Percentiles rank a stretch among this genome's conserved stretches.
Evolutionary conservation across 1,140 invertebrate species (phyloP).

Genomic region (Drosophila punjabiensis): DNA sequence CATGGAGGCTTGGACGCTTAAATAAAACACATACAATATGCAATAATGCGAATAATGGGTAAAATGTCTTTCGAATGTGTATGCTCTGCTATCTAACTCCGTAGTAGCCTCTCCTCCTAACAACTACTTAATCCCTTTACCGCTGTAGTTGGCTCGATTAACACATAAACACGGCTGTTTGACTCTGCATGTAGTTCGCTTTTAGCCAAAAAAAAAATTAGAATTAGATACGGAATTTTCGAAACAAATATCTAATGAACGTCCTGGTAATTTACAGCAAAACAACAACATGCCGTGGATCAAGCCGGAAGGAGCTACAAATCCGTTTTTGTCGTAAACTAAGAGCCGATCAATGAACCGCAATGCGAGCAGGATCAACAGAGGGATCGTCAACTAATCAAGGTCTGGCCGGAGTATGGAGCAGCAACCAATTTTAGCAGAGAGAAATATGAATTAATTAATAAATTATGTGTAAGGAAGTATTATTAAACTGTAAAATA

Average conservation of each 20-base stretch:
- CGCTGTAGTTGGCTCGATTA: conserved; percentile 11
- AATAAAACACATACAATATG: conserved; percentile 83
- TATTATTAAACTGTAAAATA: conserved; percentile 83
- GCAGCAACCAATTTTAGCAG: conserved; percentile 43
- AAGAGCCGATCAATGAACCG: conserved; percentile 16
- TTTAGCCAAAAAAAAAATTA: background rate
- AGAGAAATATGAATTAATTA: conserved; percentile 71
- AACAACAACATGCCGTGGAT: conserved; percentile 85
- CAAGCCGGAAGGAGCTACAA: conserved; percentile 83
- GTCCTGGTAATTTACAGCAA: conserved; percentile 57
- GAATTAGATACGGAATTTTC: background rate
- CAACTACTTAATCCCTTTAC: conserved; percentile 13
- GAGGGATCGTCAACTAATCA: conserved; percentile 34
- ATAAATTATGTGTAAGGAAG: conserved; percentile 80
- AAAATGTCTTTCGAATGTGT: conserved; percentile 83
- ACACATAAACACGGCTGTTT: background rate
- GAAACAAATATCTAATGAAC: background rate
- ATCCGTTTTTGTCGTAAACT: conserved; percentile 85
- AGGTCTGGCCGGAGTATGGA: conserved; percentile 28
- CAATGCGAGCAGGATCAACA: conserved; percentile 39
- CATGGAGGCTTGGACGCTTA: conserved; percentile 86
- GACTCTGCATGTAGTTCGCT: conserved; percentile 34
- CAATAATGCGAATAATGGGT: conserved; percentile 84
- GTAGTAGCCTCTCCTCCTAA: conserved; percentile 15
- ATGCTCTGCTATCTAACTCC: conserved; percentile 56